Evolutionary conservation across 1,140 invertebrate genomes (phyloP).

Genomic region (Eueides isabella): DNA sequence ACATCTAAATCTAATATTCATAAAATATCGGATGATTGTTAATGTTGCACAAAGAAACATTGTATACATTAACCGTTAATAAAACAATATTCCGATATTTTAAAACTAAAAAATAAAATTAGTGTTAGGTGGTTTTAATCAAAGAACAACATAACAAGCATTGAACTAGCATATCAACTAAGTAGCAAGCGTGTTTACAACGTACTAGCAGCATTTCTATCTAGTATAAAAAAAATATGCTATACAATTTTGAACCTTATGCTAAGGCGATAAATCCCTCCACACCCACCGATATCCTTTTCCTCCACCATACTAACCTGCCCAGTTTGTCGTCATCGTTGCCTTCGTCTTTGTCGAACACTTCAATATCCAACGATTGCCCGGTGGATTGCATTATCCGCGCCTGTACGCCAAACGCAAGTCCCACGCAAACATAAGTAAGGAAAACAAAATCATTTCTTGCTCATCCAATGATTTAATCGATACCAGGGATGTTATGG

Average conservation of each 20-base stretch:
- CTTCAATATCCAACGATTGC: conserved; percentile 89
- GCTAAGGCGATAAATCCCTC: background rate
- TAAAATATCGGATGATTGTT: conserved; percentile 1
- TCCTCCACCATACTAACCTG: conserved; percentile 84
- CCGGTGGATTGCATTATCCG: conserved; percentile 82
- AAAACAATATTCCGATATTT: conserved; percentile 5
- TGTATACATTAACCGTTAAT: background rate
- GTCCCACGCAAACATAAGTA: conserved; percentile 75
- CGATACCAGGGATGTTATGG: no score
- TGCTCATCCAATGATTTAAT: conserved; percentile 14
- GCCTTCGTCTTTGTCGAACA: conserved; percentile 93
- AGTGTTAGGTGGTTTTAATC: conserved; percentile 9
- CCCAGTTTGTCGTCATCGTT: conserved; percentile 92
- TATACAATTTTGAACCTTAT: background rate
- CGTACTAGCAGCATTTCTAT: background rate
- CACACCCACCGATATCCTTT: background rate
- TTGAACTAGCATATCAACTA: background rate
- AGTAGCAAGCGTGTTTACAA: background rate
- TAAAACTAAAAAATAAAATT: background rate
- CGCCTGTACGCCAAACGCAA: conserved; percentile 62
- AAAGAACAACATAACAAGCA: conserved; percentile 12
- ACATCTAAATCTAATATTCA: background rate
- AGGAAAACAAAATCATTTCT: conserved; percentile 73
- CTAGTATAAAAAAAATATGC: background rate
- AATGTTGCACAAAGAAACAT: background rate